A percentile compares a stretch with the other conserved stretches of the same genome.
phyloP scores from a whole-genome alignment of 2,113 vertebrate genomes.

The Chinchilla lanigera region DNA sequence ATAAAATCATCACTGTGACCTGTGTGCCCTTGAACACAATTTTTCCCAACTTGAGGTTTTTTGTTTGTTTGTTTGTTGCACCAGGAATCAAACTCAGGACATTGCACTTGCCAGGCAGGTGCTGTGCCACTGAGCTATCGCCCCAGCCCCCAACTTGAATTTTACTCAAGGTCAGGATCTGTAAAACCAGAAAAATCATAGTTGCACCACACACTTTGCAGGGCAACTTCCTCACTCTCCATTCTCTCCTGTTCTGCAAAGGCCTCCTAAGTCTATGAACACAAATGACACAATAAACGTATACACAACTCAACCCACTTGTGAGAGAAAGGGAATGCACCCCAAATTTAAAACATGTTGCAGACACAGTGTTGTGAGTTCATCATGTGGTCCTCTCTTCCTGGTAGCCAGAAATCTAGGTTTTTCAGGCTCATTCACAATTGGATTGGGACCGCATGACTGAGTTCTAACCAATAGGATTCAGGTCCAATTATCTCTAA shows the following conservation, averaged over 20 bases:
- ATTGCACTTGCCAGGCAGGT: too few relatives aligned
- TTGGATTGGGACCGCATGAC: not conserved
- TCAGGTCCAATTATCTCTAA: not conserved
- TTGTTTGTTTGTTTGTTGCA: too few relatives aligned
- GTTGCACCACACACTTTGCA: not conserved
- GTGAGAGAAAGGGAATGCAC: not conserved
- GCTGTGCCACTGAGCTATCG: too few relatives aligned
- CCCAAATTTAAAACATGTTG: not conserved
- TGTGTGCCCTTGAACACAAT: not conserved
- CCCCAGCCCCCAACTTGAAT: not conserved
- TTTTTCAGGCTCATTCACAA: conserved; percentile 34
- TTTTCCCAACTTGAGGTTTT: not conserved
- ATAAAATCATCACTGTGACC: not conserved
- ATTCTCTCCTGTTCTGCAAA: not conserved
- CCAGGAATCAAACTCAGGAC: too few relatives aligned
- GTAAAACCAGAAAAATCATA: conserved; percentile 30
- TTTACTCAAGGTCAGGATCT: conserved; percentile 52
- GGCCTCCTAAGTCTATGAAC: not conserved
- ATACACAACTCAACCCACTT: conserved; percentile 10
- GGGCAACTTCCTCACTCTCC: not conserved
- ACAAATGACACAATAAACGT: conserved; percentile 10
- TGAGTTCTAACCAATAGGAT: conserved; percentile 13
- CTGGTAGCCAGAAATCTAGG: not conserved
- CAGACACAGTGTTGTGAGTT: not conserved
- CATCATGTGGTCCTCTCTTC: not conserved